Evolutionary conservation across 2,113 vertebrate species (phyloP), one percentile per base, ranked within the genome.

Genomic region (Rutilus rutilus): DNA sequence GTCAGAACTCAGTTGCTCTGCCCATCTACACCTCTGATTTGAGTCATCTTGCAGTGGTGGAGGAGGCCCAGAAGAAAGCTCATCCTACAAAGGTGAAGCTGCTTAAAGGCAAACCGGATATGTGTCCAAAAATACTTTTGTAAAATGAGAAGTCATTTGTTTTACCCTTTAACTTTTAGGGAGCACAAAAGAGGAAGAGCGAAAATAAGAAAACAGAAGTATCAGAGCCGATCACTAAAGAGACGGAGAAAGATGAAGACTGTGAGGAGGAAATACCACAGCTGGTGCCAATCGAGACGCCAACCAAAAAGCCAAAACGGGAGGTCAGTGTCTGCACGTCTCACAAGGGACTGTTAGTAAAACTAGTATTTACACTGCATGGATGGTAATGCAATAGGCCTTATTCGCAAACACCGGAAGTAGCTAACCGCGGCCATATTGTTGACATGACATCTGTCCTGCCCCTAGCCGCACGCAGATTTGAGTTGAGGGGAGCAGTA

Each of bases 1-100:
- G 95, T 30, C 86, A 91, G 12, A 92, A 90, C 0, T 98, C 97
- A 0, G 94, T 96, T 76, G 94, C 97, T 0, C 93, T 98, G 88
- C 97, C 97, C 1, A 89, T 98, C 91, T 98, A 93, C 91, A 95
- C 89, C 54, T 95, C 96, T 7, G 80, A 89, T 78, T 27, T 96
- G 39, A 90, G 88, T 86, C 90, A 92, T 86, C 86, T 95, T 65
- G 73, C 82, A 0, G 52, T 91, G 52, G 69, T 94, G 67, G 87
- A 94, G 30, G 82, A 88, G 4, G 27, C 83, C 23, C 12, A 25
- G 25, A 85, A 76, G 27, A 0, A 25, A 1, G n/a, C 89, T 21
- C 9, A 23, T 71, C 50, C 33, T 0, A 19, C 7, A 4, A 87
- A 87, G 78, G 74, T 73, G 11, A 47, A 67, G 42, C 50, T 27